Evolutionary conservation across 92 coral and sea anemone species (phyloP).

Genomic region (Porites divaricata): DNA sequence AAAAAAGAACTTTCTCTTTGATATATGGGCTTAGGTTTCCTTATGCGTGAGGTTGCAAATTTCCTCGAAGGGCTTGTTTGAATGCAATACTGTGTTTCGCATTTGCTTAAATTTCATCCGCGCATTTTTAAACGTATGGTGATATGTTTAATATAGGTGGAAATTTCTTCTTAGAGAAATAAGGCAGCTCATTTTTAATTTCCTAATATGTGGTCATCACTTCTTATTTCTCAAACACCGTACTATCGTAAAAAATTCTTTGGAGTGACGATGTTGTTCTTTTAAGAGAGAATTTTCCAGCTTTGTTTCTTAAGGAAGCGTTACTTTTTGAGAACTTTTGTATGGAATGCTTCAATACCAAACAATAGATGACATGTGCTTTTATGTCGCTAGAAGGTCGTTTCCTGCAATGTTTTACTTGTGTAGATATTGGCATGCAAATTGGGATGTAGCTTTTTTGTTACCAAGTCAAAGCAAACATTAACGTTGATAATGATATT

Average conservation of each 20-base stretch:
- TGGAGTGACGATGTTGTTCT: background rate
- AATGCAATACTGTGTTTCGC: background rate
- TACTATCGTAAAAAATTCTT: background rate
- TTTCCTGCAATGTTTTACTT: conserved; percentile 15
- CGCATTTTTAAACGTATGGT: background rate
- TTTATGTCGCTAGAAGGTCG: conserved; percentile 27
- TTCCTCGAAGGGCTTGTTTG: background rate
- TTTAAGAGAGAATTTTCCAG: too few relatives aligned
- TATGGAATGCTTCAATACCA: background rate
- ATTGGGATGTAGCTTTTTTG: background rate
- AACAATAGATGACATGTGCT: conserved; percentile 34
- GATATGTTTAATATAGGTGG: background rate
- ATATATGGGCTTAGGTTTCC: background rate
- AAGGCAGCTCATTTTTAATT: too few relatives aligned
- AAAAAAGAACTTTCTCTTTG: background rate
- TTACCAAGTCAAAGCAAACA: background rate
- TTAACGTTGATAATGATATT: too few relatives aligned
- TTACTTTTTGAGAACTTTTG: background rate
- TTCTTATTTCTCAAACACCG: background rate
- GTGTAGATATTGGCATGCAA: conserved; percentile 33
- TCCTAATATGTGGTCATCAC: background rate
- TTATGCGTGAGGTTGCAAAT: background rate
- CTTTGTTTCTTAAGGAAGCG: background rate
- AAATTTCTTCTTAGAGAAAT: too few relatives aligned
- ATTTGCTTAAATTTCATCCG: background rate